Evolutionary conservation across 1,140 invertebrate genomes (phyloP), one percentile per base, ranked within the genome.

Genomic region (Charaxes varanes): DNA sequence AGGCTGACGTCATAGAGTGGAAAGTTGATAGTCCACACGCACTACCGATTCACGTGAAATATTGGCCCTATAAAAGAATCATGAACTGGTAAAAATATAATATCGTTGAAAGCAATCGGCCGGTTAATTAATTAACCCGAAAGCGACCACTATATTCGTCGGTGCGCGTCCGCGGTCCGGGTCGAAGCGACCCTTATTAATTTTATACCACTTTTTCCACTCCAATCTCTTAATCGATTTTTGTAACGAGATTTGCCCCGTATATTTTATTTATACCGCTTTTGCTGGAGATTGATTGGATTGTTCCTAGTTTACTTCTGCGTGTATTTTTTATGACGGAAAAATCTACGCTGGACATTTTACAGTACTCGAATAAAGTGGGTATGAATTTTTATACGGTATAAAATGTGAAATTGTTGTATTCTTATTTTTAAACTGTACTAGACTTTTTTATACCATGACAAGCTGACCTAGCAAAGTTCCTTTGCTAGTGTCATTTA

Each of bases 121-220:
- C 44, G 26, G 50, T 53, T 57, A 53, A 57, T 57, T 52, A 57
- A 57, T 57, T 57, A 53, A 57, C 41, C 43, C 36, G 11, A 30
- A 41, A 53, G 37, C 33, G 48, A 28, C 46, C 37, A 45, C 43
- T 53, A 45, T 56, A 36, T 44, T 28, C 33, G 43, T 11, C 18
- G 15, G 28, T 31, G 14, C 42, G 28, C 28, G 31, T 19, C 33
- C 13, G 41, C 26, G 44, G 43, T 40, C n/a, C 8, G 26, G 33
- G 33, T 31, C 33, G 37, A 10, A 34, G 23, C 28, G 37, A 42
- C 46, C 37, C 34, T 42, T 48, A 57, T 57, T 57, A 57, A 57
- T 53, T 57, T 48, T 48, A 47, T 47, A 51, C 37, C 48, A 51
- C 16, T 51, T 51, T 50, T 51, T 55, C 48, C 35, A 46, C 35